A percentile compares a stretch with the other conserved stretches of the same genome.
These are phyloP conservation scores for Littorina saxatilis DNA, from an alignment of 1,140 invertebrate genomes.

Conservation along the genomic window DNA sequence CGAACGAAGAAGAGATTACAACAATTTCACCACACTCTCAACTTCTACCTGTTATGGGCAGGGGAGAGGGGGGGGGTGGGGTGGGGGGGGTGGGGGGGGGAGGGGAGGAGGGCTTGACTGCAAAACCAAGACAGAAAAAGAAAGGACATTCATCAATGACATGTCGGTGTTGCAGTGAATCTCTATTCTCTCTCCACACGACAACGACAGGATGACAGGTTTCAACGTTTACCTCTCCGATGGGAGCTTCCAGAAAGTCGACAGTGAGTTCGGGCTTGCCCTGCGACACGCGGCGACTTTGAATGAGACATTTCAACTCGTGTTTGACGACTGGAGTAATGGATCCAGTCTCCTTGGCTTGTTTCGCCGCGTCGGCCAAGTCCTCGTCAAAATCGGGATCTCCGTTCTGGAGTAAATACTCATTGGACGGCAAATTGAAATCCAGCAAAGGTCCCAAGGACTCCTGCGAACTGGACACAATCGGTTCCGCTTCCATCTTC, in stretches of 20 bases:
- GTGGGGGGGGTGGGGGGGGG: neutral
- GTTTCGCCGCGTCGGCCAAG: conserved; percentile 38
- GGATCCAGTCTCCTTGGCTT: conserved; percentile 78
- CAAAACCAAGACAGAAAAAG: too few relatives aligned
- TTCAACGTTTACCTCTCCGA: conserved; percentile 34
- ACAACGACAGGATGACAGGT: too few relatives aligned
- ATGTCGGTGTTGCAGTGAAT: too few relatives aligned
- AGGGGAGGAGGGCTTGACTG: neutral
- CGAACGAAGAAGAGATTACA: too few relatives aligned
- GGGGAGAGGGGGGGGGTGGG: neutral
- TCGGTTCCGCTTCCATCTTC: neutral
- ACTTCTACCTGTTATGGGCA: too few relatives aligned
- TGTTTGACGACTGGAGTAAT: conserved; percentile 94
- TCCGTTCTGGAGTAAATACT: too few relatives aligned
- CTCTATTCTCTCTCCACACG: too few relatives aligned
- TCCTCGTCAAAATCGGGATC: neutral
- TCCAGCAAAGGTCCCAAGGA: neutral
- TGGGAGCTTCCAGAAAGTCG: conserved; percentile 52
- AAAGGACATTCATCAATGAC: too few relatives aligned
- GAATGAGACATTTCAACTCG: conserved; percentile 91
- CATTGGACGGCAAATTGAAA: conserved; percentile 1
- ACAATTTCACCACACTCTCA: too few relatives aligned
- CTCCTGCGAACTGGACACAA: neutral
- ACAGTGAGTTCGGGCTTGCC: conserved; percentile 71
- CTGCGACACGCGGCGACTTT: conserved; percentile 84